These are phyloP conservation scores for Okapia johnstoni DNA, from an alignment of 2,113 vertebrate species.

Conservation along the genomic window DNA sequence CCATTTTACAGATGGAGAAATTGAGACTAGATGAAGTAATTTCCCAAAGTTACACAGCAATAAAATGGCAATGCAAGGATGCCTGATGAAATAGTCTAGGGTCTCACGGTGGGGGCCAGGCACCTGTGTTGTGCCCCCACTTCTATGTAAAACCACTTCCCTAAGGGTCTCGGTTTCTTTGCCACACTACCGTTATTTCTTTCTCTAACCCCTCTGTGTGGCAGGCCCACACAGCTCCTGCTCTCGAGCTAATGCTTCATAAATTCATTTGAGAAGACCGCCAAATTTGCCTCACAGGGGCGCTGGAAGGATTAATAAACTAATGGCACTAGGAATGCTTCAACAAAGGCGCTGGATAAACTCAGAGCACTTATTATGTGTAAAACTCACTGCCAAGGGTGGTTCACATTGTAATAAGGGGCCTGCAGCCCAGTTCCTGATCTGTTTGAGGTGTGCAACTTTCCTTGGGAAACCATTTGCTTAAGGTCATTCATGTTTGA, in stretches of 20 bases:
- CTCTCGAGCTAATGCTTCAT: not conserved
- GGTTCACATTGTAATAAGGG: constrained; percentile 18
- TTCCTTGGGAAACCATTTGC: not conserved
- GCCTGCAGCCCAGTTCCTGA: not conserved
- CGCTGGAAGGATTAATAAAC: constrained; percentile 59
- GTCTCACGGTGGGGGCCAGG: not conserved
- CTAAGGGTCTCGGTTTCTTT: not conserved
- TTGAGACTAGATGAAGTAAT: not conserved
- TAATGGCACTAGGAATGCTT: constrained; percentile 50
- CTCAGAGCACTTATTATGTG: constrained; percentile 19
- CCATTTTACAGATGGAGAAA: constrained; percentile 18
- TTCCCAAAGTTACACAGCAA: not conserved
- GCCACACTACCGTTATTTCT: not conserved
- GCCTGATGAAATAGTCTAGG: not conserved
- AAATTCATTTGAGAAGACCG: not conserved
- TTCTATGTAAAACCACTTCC: not conserved
- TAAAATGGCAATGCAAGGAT: not conserved
- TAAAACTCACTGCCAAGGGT: constrained; percentile 45
- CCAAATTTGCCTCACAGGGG: constrained; percentile 30
- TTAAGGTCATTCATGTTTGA: not conserved
- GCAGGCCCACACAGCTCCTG: not conserved
- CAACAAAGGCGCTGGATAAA: constrained; percentile 41
- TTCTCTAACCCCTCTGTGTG: not conserved
- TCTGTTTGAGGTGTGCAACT: not conserved
- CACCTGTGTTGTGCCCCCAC: not conserved